Percentiles rank a stretch among this genome's conserved stretches.
phyloP scores from a whole-genome alignment of 2,797 vertebrate genomes.

The Typhlichthys subterraneus region DNA sequence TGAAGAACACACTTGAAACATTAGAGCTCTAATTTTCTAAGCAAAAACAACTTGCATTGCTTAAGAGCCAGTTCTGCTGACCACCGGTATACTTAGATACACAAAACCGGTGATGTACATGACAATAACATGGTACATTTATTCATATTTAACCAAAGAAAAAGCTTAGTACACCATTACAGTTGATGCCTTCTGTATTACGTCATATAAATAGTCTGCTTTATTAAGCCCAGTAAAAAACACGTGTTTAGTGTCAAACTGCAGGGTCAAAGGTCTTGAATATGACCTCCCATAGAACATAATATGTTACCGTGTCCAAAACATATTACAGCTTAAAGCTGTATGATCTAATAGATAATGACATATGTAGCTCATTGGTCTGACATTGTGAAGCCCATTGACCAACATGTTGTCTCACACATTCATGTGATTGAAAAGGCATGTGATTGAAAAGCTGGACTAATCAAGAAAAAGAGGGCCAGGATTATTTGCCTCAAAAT shows the following conservation, averaged over 20 bases:
- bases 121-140: constrained; percentile 42
- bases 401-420: no score
- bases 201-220: constrained; percentile 15
- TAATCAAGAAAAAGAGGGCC: no score
- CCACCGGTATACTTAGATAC: constrained; percentile 74
- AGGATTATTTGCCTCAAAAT: no score
- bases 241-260: constrained; percentile 26
- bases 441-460: no score
- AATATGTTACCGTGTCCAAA: constrained; percentile 1
- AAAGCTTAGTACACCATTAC: constrained; percentile 1
- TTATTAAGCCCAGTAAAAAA: constrained; percentile 23
- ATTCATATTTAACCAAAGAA: constrained; percentile 34
- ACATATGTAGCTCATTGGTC: no score
- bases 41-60: constrained; percentile 79
- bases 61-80: constrained; percentile 59
- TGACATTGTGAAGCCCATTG: no score
- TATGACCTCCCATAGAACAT: neutral
- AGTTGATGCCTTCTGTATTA: constrained; percentile 11
- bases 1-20: constrained; percentile 67
- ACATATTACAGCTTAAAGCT: no score
- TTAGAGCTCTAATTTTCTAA: constrained; percentile 83
- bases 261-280: constrained; percentile 42
- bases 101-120: constrained; percentile 51
- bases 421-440: no score
- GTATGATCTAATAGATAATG: no score